Percentiles rank a stretch among this genome's conserved stretches.
Conservation (phyloP, 1,140 invertebrate genomes). For the Orchesella cincta region DNA sequence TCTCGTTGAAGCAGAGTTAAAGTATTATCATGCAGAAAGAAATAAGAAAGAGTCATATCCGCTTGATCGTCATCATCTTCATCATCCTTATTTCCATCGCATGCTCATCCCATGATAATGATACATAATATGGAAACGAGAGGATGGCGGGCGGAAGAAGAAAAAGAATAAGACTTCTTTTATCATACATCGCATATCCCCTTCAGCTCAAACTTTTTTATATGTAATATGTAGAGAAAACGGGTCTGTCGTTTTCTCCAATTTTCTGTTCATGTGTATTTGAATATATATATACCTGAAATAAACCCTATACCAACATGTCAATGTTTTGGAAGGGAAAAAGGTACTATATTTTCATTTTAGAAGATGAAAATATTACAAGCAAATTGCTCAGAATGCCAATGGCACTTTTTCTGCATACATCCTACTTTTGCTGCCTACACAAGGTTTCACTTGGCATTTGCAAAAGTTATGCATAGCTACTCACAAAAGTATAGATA, state of each 20-base stretch:
- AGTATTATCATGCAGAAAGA: neutral
- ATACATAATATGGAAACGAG: neutral
- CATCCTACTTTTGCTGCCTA: too few relatives aligned
- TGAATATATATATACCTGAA: neutral
- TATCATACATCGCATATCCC: neutral
- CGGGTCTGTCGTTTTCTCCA: too few relatives aligned
- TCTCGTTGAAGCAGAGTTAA: neutral
- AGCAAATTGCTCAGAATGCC: too few relatives aligned
- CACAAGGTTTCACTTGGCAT: too few relatives aligned
- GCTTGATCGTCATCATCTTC: neutral
- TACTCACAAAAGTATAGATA: too few relatives aligned
- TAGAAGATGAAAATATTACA: neutral
- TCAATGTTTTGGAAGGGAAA: neutral
- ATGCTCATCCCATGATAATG: neutral
- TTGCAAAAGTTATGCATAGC: too few relatives aligned
- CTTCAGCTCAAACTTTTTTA: neutral
- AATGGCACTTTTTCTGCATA: neutral
- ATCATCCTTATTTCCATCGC: neutral
- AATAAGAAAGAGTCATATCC: neutral
- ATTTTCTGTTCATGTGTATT: too few relatives aligned
- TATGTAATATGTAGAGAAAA: neutral
- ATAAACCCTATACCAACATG: neutral
- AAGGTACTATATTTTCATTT: neutral
- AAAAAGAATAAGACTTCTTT: neutral
- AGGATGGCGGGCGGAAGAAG: neutral